A percentile compares a stretch with the other conserved stretches of the same genome.
phyloP scores from a whole-genome alignment of 2,888 invertebrate species.

The Criorhina ranunculi region DNA sequence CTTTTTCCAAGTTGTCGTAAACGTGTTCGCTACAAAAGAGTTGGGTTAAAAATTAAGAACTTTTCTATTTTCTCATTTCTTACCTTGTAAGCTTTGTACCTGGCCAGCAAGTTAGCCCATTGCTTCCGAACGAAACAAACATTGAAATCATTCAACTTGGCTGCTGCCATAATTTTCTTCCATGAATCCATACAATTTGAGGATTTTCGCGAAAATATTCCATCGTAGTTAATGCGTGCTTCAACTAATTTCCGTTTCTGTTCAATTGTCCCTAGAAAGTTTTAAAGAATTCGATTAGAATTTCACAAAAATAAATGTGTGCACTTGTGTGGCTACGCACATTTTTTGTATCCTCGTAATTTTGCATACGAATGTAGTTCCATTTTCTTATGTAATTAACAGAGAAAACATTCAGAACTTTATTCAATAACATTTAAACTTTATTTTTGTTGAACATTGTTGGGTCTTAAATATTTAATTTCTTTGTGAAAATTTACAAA shows the following conservation, averaged over 20 bases:
- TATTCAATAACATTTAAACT: neutral
- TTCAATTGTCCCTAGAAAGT: constrained; percentile 81
- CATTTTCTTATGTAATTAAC: constrained; percentile 72
- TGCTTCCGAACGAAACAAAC: constrained; percentile 82
- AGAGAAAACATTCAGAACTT: constrained; percentile 5
- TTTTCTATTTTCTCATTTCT: constrained; percentile 7
- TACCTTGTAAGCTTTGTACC: constrained; percentile 82
- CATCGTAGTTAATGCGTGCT: constrained; percentile 81
- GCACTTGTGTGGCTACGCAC: constrained; percentile 78
- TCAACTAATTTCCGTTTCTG: constrained; percentile 82
- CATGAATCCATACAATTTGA: constrained; percentile 81
- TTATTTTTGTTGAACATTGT: constrained; percentile 19
- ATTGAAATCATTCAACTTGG: constrained; percentile 81
- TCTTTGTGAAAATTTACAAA: constrained; percentile 15
- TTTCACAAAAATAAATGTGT: neutral
- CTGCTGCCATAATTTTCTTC: constrained; percentile 81
- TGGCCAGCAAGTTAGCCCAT: constrained; percentile 81
- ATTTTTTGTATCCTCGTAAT: constrained; percentile 80
- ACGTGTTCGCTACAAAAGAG: constrained; percentile 76
- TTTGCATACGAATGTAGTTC: constrained; percentile 83
- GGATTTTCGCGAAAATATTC: constrained; percentile 80
- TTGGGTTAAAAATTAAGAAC: no score
- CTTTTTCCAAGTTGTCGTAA: constrained; percentile 67
- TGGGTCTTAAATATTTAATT: neutral
- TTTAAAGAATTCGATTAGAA: neutral